A percentile compares a stretch with the other conserved stretches of the same genome.
These are phyloP conservation scores for Crenuchus spilurus DNA, from an alignment of 2,797 vertebrate species.

Conservation along the genomic window DNA sequence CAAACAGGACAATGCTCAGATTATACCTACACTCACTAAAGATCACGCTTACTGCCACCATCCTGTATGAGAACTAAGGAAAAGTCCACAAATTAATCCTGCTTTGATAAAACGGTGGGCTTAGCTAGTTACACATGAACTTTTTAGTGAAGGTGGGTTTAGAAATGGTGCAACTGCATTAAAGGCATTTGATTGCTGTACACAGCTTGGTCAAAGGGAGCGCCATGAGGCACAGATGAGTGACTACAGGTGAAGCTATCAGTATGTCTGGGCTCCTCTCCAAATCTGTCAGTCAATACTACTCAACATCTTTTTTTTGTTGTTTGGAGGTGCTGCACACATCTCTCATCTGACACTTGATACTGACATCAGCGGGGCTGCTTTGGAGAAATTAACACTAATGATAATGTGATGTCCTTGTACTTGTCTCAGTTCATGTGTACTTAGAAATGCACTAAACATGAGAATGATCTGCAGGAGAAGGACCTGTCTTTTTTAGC, in stretches of 20 bases:
- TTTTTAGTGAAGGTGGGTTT: background rate
- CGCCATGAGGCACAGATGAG: constrained; percentile 48
- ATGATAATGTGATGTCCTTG: too few species aligned
- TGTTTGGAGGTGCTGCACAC: constrained; percentile 64
- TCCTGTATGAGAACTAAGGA: background rate
- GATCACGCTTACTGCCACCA: background rate
- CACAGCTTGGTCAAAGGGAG: constrained; percentile 40
- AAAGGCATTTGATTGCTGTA: constrained; percentile 18
- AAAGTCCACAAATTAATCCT: constrained; percentile 32
- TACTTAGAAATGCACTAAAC: too few species aligned
- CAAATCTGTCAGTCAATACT: constrained; percentile 73
- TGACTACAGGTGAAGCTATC: constrained; percentile 44
- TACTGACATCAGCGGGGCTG: constrained; percentile 37
- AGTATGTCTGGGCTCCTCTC: constrained; percentile 63
- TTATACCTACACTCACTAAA: background rate
- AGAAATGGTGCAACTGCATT: background rate
- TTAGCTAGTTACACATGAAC: constrained; percentile 54
- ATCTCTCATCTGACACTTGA: constrained; percentile 67
- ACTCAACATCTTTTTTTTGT: constrained; percentile 72
- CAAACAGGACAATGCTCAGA: too few species aligned
- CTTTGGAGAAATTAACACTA: too few species aligned
- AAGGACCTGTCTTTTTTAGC: too few species aligned
- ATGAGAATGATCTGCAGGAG: too few species aligned
- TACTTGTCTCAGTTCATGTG: too few species aligned
- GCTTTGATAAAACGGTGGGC: constrained; percentile 31